These are phyloP conservation scores for Balaenoptera acutorostrata DNA, from an alignment of 2,113 vertebrate genomes.

Conservation along the genomic window DNA sequence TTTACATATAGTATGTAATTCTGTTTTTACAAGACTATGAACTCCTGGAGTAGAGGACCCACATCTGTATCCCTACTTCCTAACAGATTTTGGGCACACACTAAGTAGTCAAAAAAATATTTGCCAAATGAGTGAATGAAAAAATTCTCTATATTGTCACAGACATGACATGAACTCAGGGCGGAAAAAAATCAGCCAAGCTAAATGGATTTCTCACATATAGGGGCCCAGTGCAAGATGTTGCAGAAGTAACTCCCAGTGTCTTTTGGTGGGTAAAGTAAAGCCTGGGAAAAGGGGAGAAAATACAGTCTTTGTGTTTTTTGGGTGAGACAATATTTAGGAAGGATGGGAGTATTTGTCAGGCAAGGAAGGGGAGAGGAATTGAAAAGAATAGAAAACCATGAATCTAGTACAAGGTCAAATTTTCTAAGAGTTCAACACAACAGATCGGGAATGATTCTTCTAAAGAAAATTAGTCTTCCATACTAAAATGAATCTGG, in stretches of 20 bases:
- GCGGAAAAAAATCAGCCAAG: neutral
- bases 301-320: neutral
- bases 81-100: neutral
- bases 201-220: neutral
- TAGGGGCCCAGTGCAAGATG: neutral
- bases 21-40: slow-evolving; percentile 11
- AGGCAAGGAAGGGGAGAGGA: neutral
- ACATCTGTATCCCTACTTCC: neutral
- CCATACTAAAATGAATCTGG: neutral
- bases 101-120: neutral
- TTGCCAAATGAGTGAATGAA: neutral
- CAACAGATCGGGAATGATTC: neutral
- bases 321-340: neutral
- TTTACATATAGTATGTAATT: neutral
- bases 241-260: neutral
- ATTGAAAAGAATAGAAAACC: neutral
- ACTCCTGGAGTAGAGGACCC: neutral
- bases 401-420: neutral
- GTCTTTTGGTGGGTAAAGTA: neutral
- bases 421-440: slow-evolving; percentile 12
- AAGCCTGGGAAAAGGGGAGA: neutral
- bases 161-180: neutral
- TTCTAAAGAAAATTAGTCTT: neutral
- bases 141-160: neutral
- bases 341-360: neutral